These are phyloP conservation scores for Myiopsitta monachus DNA, from an alignment of 2,113 vertebrate species.

Conservation along the genomic window DNA sequence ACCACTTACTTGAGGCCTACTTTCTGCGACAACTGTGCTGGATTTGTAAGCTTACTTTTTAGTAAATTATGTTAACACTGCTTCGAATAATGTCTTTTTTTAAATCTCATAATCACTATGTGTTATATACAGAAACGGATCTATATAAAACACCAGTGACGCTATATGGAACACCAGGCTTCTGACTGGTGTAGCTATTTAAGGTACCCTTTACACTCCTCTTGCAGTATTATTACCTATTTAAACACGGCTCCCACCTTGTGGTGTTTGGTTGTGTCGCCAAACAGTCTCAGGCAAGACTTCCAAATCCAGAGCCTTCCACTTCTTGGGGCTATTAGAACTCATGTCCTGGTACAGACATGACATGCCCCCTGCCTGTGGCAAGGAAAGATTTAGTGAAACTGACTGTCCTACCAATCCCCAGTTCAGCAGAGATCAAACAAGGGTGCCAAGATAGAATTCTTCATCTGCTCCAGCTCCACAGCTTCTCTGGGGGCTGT, in stretches of 20 bases:
- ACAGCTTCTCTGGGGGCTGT: not conserved
- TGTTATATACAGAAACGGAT: not conserved
- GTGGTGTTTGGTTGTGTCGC: not conserved
- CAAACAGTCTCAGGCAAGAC: not conserved
- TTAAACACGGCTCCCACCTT: not conserved
- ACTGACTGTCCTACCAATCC: not conserved
- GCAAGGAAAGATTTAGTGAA: not conserved
- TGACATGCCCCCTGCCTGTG: not conserved
- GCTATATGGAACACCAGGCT: not conserved
- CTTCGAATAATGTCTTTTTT: not conserved
- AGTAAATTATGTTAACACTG: not conserved
- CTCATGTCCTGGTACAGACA: not conserved
- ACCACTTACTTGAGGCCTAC: conserved; percentile 95
- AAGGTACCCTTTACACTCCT: not conserved
- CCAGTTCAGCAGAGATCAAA: not conserved
- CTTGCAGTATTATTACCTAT: not conserved
- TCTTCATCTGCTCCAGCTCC: not conserved
- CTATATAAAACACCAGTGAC: not conserved
- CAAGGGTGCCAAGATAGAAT: not conserved
- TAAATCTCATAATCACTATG: not conserved
- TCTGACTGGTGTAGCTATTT: not conserved
- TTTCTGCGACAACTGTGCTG: conserved; percentile 97
- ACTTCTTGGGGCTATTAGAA: not conserved
- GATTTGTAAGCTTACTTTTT: conserved; percentile 85
- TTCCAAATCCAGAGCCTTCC: not conserved